Conservation (phyloP, 1,140 invertebrate genomes). For the Chymomyza costata region DNA sequence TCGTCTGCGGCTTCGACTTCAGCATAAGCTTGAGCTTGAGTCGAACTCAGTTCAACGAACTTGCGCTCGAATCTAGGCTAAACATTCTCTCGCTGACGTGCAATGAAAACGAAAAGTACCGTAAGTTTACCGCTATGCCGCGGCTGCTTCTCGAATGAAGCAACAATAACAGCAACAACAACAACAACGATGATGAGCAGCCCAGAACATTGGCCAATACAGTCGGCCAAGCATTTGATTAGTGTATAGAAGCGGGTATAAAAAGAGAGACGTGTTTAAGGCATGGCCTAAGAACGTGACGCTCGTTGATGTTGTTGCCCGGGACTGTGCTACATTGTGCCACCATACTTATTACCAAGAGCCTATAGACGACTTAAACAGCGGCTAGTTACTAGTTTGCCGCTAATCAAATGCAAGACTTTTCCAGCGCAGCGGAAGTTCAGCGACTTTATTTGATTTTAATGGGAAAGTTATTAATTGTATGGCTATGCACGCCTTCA, state of each 20-base stretch:
- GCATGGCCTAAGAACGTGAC: constrained; percentile 17
- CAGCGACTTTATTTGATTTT: constrained; percentile 64
- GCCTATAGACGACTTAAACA: background rate
- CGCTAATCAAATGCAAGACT: constrained; percentile 59
- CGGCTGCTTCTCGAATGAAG: constrained; percentile 44
- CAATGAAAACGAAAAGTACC: constrained; percentile 76
- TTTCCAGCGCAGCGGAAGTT: constrained; percentile 57
- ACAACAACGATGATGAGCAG: constrained; percentile 4
- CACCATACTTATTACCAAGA: constrained; percentile 7
- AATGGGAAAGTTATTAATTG: constrained; percentile 70
- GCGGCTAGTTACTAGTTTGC: background rate
- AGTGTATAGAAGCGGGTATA: constrained; percentile 31
- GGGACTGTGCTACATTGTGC: constrained; percentile 26
- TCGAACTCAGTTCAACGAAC: constrained; percentile 72
- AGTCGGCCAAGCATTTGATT: constrained; percentile 27
- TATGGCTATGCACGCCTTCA: no score
- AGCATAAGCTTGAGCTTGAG: no score
- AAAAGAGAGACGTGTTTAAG: constrained; percentile 41
- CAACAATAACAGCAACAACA: background rate
- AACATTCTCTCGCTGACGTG: constrained; percentile 75
- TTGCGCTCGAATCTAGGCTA: constrained; percentile 75
- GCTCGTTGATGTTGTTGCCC: no score
- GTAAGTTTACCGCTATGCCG: constrained; percentile 74
- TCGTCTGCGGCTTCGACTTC: no score
- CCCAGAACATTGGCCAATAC: constrained; percentile 43